Evolutionary conservation across 2,797 vertebrate genomes (phyloP).

Genomic region (Poeciliopsis infans): DNA sequence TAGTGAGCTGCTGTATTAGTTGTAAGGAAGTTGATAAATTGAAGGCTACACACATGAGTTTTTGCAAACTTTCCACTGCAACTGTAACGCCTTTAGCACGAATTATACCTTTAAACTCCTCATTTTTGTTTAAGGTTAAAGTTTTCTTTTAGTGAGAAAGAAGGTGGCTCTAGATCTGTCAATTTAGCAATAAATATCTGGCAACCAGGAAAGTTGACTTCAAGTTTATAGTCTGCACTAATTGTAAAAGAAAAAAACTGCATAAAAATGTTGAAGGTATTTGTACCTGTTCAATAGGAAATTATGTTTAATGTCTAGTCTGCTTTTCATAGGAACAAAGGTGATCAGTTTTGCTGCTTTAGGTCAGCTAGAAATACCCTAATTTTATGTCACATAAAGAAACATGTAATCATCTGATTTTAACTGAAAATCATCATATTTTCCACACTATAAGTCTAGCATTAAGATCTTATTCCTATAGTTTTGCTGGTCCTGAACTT

Average conservation of each 20-base stretch:
- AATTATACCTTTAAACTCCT: background rate
- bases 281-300: background rate
- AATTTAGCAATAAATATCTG: background rate
- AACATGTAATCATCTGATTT: background rate
- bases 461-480: no score
- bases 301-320: background rate
- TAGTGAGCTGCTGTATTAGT: background rate
- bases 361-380: background rate
- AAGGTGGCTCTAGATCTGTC: background rate
- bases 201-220: background rate
- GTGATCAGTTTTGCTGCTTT: background rate
- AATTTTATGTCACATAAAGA: background rate
- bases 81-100: background rate
- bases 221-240: background rate
- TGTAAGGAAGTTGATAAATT: background rate
- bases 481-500: no score
- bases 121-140: constrained; percentile 1
- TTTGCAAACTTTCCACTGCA: background rate
- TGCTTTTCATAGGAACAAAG: background rate
- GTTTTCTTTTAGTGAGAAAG: background rate
- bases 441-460: no score
- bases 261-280: background rate
- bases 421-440: background rate
- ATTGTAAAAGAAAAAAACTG: background rate
- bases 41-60: background rate